Conservation (phyloP, 2,113 vertebrate species). For the Pardalotus punctatus region DNA sequence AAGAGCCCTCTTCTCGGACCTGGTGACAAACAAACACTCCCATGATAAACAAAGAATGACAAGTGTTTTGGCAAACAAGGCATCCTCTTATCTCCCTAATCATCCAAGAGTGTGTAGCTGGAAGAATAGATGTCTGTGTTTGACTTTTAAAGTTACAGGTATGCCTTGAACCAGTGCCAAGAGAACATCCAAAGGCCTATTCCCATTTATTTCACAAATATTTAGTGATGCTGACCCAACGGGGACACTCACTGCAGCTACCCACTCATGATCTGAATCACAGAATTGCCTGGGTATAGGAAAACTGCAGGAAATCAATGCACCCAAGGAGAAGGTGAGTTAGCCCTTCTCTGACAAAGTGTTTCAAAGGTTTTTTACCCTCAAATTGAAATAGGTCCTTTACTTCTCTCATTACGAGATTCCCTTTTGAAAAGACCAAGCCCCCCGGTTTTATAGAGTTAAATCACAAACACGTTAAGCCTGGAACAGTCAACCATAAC, state of each 20-base stretch:
- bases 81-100: background rate
- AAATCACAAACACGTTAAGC: background rate
- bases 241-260: background rate
- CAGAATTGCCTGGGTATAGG: fast-evolving
- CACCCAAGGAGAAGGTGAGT: background rate
- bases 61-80: background rate
- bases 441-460: background rate
- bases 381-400: background rate
- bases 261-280: background rate
- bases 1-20: background rate
- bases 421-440: background rate
- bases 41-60: background rate
- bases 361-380: background rate
- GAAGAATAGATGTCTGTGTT: background rate
- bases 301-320: background rate
- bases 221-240: background rate
- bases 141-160: background rate
- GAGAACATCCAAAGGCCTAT: background rate
- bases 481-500: fast-evolving
- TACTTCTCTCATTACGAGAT: fast-evolving
- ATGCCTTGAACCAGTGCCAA: background rate
- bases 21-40: background rate
- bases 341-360: background rate
- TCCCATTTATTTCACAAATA: background rate
- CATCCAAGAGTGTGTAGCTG: background rate